Percentiles rank a stretch among this genome's conserved stretches.
Conservation (phyloP, 2,888 invertebrate species). For the Tridacna gigas region DNA sequence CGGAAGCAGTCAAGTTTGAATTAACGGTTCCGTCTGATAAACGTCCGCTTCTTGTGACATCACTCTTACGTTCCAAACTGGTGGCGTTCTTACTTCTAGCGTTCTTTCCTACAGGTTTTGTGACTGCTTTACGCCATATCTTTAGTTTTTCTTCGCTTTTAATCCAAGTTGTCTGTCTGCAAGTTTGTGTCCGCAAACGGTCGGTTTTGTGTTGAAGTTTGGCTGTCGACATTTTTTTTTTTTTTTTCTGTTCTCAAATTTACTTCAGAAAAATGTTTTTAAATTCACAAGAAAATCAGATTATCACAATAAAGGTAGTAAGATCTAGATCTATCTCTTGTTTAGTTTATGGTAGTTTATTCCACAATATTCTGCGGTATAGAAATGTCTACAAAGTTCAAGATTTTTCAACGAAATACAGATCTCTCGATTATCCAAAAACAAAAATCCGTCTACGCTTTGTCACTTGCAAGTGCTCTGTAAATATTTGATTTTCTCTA, state of each 20-base stretch:
- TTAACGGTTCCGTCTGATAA: conserved; percentile 57
- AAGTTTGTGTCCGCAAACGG: neutral
- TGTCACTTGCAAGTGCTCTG: neutral
- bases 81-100: conserved; percentile 38
- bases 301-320: too few relatives aligned
- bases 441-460: neutral
- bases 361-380: too few relatives aligned
- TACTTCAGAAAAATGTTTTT: too few relatives aligned
- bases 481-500: conserved; percentile 13
- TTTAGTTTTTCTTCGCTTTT: conserved; percentile 68
- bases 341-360: too few relatives aligned
- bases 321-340: too few relatives aligned
- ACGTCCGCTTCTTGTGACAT: conserved; percentile 65
- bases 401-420: neutral
- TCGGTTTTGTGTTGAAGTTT: conserved; percentile 27
- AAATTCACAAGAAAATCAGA: too few relatives aligned
- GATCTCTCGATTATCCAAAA: neutral
- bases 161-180: conserved; percentile 65
- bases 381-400: too few relatives aligned
- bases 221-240: conserved; percentile 14
- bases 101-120: conserved; percentile 22
- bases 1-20: conserved; percentile 45
- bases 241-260: neutral
- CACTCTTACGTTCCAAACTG: conserved; percentile 67
- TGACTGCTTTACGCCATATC: conserved; percentile 63